Evolutionary conservation across 2,888 invertebrate genomes (phyloP).

Genomic region (Tortrix viridana): DNA sequence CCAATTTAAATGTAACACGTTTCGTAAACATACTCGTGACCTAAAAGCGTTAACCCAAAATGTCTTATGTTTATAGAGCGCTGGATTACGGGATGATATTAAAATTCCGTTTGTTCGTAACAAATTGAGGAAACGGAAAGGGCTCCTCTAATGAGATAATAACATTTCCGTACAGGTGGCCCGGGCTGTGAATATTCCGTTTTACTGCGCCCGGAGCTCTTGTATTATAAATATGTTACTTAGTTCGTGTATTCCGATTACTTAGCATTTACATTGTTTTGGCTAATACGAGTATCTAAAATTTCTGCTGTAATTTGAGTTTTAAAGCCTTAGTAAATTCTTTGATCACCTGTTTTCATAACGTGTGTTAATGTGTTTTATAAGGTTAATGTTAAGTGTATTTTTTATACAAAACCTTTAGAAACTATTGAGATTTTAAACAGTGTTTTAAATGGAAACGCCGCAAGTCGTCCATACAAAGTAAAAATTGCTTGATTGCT

Average conservation of each 20-base stretch:
- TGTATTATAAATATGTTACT: slow-evolving; percentile 38
- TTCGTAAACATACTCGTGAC: slow-evolving; percentile 20
- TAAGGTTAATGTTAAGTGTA: too few relatives aligned
- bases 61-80: slow-evolving; percentile 34
- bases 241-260: slow-evolving; percentile 28
- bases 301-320: not conserved
- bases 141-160: slow-evolving; percentile 73
- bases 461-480: too few relatives aligned
- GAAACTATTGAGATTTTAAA: too few relatives aligned
- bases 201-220: slow-evolving; percentile 34
- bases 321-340: not conserved
- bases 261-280: slow-evolving; percentile 35
- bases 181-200: slow-evolving; percentile 44
- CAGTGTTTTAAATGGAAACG: too few relatives aligned
- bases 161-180: slow-evolving; percentile 69
- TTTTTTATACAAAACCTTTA: too few relatives aligned
- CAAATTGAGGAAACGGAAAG: slow-evolving; percentile 67
- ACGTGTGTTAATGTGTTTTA: too few relatives aligned
- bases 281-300: slow-evolving; percentile 17
- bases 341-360: too few relatives aligned
- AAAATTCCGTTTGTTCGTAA: slow-evolving; percentile 71
- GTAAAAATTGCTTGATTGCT: too few relatives aligned
- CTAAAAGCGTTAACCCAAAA: slow-evolving; percentile 19
- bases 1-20: not conserved
- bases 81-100: slow-evolving; percentile 53